Base-by-base conservation (phyloP, 2,888 invertebrate species). In the Neoscelio sp. region DNA sequence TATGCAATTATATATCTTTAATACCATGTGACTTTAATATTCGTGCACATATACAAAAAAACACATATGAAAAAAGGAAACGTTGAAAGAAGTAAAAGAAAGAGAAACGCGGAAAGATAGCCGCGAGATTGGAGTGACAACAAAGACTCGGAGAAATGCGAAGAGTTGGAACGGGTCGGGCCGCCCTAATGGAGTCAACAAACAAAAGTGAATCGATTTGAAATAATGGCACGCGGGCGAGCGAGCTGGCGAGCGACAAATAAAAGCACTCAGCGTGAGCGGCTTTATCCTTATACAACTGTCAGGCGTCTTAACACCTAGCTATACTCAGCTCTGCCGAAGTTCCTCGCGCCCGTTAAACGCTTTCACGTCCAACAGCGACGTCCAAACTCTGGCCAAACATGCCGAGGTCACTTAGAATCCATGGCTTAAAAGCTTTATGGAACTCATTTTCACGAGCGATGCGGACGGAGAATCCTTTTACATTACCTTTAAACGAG, bases 221-320 rank as follows among this genome's bases (percentile, higher is more conserved):
- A 88, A 88, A 87, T 87, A 88, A 88, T 87, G 86, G 87, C 85
- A 85, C 83, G 85, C 86, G 83, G 85, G 77, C 83, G 83, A 82
- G 82, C 82, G 80, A 83, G 82, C 80, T 73, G 76, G 80, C 83
- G 82, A 80, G 85, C 86, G 88, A 88, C 88, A 88, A 88, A 88
- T 88, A 88, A 88, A 88, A 88, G 88, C 88, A 88, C 88, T 88
- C 88, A 88, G 87, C 87, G 85, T 83, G 86, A 87, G 87, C 88
- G 85, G 86, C 87, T 88, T 88, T 88, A 88, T 88, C 87, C 87
- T 87, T 87, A 87, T 87, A 87, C 87, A 88, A 88, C 88, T 87
- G 88, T 87, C 87, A 87, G 86, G 82, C 86, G 86, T 86, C 88
- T 87, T 87, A 86, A 86, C 85, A 84, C 86, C 86, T 80, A 80